Conservation (phyloP, 2,113 vertebrate species). For the Rhinopomastus cyanomelas region DNA sequence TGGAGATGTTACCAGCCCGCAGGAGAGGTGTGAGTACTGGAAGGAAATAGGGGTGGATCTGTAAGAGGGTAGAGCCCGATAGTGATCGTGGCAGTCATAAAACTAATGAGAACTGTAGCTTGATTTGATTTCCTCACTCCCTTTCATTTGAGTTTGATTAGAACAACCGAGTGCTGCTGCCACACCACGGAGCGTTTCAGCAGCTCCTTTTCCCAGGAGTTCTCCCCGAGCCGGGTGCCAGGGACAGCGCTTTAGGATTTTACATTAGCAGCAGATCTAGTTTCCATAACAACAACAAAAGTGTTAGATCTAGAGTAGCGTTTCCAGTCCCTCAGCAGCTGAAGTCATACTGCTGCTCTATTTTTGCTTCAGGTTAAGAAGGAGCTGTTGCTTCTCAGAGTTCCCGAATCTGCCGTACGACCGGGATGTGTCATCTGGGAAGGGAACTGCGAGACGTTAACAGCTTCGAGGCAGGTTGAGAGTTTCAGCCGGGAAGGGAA, state of each 20-base stretch:
- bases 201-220: constrained; percentile 1
- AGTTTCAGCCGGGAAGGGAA: not conserved
- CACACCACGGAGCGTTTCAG: not conserved
- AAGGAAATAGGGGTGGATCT: not conserved
- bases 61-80: not conserved
- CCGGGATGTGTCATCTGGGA: not conserved
- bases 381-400: not conserved
- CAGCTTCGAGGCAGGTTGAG: not conserved
- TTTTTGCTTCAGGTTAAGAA: constrained; percentile 23
- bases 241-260: not conserved
- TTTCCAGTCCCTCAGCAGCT: not conserved
- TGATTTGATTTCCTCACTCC: not conserved
- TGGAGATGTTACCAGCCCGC: not conserved
- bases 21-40: not conserved
- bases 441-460: not conserved
- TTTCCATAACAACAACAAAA: constrained; percentile 54
- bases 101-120: not conserved
- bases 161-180: not conserved
- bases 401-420: not conserved
- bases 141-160: not conserved
- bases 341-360: not conserved
- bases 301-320: not conserved
- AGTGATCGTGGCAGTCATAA: not conserved
- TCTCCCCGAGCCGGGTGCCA: not conserved
- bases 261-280: constrained; percentile 16